Base-by-base conservation (phyloP, 2,113 vertebrate genomes). In the Cavia aperea region DNA sequence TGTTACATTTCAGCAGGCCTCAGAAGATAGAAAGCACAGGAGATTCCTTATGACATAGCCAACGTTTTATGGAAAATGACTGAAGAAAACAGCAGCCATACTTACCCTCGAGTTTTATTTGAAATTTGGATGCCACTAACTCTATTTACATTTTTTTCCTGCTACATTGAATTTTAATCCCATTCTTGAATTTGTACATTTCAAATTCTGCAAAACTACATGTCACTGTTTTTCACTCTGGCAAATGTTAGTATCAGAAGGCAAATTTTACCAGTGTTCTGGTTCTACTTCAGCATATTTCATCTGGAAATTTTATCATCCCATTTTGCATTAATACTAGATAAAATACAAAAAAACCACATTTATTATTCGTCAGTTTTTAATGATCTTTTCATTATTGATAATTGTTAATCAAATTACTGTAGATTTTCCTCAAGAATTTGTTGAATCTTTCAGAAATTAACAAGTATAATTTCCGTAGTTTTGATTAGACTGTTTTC, bases 1-100 rank as follows among this genome's bases (percentile, higher is more conserved):
- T 49, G 66, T 79, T 89, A 72, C 93, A 93, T 81, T 93, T 86
- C 81, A 90, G 92, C 66, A 95, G 89, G 83, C 96, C 94, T 95
- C 65, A 46, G 77, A 56, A 96, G 81, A 92, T 66, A 94, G 97
- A 97, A 96, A 97, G 97, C 97, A 97, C 97, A 97, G 97, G 93
- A 95, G 90, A 90, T 94, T 96, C 93, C 93, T 97, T 96, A 95
- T 24, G 93, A 96, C 81, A 95, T 78, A 94, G 96, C 94, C 94
- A 96, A 96, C 81, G 86, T 97, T 97, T 68, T 91, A 95, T 92
- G 94, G 94, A 88, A 90, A 96, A 54, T 91, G 96, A 97, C 96
- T 96, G 88, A 95, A 92, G 68, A 93, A 96, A 97, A 95, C 93
- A 96, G 96, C 97, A 97, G 97, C 97, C 96, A 94, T 97, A 96